Percentiles rank a stretch among this genome's conserved stretches.
phyloP scores from a whole-genome alignment of 1,140 invertebrate genomes.

The Coenobita brevimanus region DNA sequence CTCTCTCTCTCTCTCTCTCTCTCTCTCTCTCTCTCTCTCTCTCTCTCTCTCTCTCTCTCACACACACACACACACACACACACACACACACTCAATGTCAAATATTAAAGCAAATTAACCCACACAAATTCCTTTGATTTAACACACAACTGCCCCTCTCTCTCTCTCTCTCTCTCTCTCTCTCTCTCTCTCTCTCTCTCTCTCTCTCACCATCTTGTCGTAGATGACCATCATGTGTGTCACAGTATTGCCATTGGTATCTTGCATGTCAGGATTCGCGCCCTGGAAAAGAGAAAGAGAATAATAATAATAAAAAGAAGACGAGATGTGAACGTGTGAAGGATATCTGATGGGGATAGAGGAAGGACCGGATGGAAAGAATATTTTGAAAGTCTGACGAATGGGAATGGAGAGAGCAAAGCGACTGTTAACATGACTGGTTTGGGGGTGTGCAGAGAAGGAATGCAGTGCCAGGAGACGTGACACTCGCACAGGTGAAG shows the following conservation, averaged over 20 bases:
- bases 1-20: slow-evolving; percentile 20
- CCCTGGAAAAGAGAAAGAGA: slow-evolving; percentile 74
- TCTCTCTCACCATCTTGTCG: slow-evolving; percentile 85
- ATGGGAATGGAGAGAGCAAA: too few species aligned
- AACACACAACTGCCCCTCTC: too few species aligned
- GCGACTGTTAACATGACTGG: too few species aligned
- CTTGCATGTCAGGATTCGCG: slow-evolving; percentile 95
- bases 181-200: background rate
- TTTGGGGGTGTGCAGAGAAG: too few species aligned
- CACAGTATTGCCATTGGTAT: slow-evolving; percentile 98
- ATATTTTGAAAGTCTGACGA: too few species aligned
- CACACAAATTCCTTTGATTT: background rate
- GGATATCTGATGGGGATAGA: too few species aligned
- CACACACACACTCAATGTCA: background rate
- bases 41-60: slow-evolving; percentile 20
- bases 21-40: slow-evolving; percentile 22
- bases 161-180: too few species aligned
- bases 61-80: background rate
- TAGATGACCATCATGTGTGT: slow-evolving; percentile 98
- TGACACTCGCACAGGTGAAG: too few species aligned
- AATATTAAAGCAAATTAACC: background rate
- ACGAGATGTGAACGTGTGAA: background rate
- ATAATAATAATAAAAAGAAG: background rate
- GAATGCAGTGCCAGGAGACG: too few species aligned
- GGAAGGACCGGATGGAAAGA: too few species aligned